A percentile compares a stretch with the other conserved stretches of the same genome.
These are phyloP conservation scores for Epizoanthus fatuus DNA, from an alignment of 92 coral and sea anemone species.

Conservation along the genomic window DNA sequence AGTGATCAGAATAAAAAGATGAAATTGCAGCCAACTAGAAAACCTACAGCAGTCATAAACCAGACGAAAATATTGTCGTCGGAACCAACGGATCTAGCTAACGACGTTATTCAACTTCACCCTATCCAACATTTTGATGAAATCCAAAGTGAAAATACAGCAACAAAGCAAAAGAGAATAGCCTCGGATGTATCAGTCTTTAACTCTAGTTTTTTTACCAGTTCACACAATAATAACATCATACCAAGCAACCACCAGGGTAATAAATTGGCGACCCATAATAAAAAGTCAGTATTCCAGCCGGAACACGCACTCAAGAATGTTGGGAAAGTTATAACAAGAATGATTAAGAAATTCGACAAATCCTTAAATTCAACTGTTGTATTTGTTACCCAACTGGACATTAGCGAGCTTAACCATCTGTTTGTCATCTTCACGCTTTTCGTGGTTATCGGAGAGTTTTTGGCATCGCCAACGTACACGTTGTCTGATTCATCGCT, in stretches of 20 bases:
- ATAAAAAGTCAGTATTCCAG: neutral
- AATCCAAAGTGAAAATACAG: no score
- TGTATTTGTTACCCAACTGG: slow-evolving; percentile 40
- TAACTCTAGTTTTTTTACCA: no score
- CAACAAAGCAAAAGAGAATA: no score
- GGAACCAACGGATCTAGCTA: no score
- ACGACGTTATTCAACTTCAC: no score
- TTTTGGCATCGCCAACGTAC: slow-evolving; percentile 67
- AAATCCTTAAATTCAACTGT: slow-evolving; percentile 40
- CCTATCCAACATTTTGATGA: no score
- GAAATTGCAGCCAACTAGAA: neutral
- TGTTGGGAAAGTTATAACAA: slow-evolving; percentile 15
- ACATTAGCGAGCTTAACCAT: slow-evolving; percentile 55
- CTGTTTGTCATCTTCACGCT: slow-evolving; percentile 59
- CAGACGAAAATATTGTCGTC: neutral
- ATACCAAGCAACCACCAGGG: no score
- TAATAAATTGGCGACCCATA: no score
- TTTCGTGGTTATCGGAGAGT: slow-evolving; percentile 62
- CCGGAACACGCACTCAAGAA: neutral
- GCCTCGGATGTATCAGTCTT: no score
- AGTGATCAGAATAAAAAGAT: neutral
- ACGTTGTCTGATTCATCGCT: slow-evolving; percentile 62
- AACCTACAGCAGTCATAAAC: neutral
- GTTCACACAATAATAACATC: no score
- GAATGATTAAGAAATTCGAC: neutral